These are phyloP conservation scores for Nemoura dubitans DNA, from an alignment of 2,888 invertebrate species.

Conservation along the genomic window DNA sequence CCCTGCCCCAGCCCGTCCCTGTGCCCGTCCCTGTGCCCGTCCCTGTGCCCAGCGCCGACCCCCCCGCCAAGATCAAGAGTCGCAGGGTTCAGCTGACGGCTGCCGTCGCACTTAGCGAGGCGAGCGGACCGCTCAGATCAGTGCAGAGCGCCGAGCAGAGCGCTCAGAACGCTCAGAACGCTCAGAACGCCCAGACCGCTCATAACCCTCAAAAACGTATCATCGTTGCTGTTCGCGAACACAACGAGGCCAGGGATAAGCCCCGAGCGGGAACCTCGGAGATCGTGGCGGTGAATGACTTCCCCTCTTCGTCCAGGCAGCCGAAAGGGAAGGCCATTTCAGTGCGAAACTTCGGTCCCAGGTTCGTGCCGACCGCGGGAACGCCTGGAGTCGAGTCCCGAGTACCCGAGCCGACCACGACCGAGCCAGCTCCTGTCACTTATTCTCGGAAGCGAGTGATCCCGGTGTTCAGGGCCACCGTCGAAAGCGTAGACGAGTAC, in stretches of 20 bases:
- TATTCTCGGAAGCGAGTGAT: not conserved
- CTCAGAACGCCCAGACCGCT: too few species aligned
- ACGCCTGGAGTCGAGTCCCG: too few species aligned
- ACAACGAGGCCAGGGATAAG: constrained; percentile 23
- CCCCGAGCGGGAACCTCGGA: not conserved
- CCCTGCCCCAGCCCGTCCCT: too few species aligned
- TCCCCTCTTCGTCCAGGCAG: not conserved
- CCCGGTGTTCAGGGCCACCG: constrained; percentile 12
- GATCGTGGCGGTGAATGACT: not conserved
- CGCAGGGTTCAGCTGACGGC: constrained; percentile 16
- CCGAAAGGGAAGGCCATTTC: not conserved
- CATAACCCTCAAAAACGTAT: too few species aligned
- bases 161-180: not conserved
- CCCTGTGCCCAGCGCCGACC: too few species aligned
- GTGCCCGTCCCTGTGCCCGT: too few species aligned
- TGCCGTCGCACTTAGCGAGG: not conserved
- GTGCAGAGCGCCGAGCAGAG: not conserved
- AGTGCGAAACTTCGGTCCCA: not conserved
- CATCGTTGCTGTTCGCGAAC: not conserved
- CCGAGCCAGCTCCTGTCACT: not conserved
- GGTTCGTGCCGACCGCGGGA: too few species aligned
- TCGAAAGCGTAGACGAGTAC: not conserved
- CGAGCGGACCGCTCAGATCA: not conserved
- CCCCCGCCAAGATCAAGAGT: not conserved
- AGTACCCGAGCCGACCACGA: not conserved